Conservation (phyloP, 2,888 invertebrate genomes). For the Caenorhabditis wallacei region DNA sequence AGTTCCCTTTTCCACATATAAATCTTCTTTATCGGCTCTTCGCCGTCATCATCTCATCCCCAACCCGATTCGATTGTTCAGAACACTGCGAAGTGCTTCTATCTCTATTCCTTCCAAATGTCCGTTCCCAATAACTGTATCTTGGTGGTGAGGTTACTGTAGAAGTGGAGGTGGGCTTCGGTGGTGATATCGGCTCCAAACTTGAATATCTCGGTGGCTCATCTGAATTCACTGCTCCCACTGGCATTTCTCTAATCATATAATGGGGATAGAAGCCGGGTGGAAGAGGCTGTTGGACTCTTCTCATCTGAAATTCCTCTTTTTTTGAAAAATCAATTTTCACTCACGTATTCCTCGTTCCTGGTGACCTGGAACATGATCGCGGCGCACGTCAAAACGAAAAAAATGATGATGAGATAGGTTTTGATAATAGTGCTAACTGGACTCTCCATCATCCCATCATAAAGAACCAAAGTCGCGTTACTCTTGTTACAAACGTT, state of each 20-base stretch:
- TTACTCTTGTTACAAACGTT: not conserved
- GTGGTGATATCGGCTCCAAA: conserved; percentile 29
- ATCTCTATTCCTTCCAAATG: conserved; percentile 21
- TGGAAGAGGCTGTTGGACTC: not conserved
- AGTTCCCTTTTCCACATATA: not conserved
- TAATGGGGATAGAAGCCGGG: conserved; percentile 8
- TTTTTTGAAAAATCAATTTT: not conserved
- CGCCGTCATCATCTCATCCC: not conserved
- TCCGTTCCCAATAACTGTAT: conserved; percentile 58
- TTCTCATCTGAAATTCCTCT: conserved; percentile 9
- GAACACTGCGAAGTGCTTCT: conserved; percentile 15
- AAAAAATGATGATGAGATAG: conserved; percentile 2
- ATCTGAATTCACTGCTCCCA: conserved; percentile 40
- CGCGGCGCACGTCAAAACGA: not conserved
- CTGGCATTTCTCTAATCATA: conserved; percentile 18
- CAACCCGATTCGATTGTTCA: conserved; percentile 10
- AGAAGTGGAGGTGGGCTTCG: not conserved
- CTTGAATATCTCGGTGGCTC: conserved; percentile 57
- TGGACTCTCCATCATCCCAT: conserved; percentile 1
- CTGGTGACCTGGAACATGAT: conserved; percentile 28
- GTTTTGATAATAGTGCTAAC: conserved; percentile 14
- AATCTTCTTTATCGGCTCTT: conserved; percentile 1
- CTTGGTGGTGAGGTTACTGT: conserved; percentile 46
- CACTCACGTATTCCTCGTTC: conserved; percentile 40
- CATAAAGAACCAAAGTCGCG: not conserved